Base-by-base conservation (phyloP, 2,888 invertebrate species). In the Brachynemurus nebulosus region DNA sequence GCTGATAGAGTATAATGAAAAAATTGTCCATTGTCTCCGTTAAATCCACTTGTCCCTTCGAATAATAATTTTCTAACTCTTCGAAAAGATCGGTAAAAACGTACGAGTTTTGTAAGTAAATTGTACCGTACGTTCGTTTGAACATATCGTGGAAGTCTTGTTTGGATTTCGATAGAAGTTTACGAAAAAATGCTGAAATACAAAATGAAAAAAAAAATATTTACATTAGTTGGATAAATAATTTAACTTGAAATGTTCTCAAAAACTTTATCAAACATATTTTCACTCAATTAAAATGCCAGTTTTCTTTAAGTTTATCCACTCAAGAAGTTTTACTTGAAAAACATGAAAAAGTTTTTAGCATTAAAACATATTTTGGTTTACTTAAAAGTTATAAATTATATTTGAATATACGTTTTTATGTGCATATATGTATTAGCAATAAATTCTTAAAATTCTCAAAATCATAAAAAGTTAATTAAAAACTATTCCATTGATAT, bases 91-190 rank as follows among this genome's bases (percentile, higher is more conserved):
- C 85, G 50, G 84, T 82, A 68, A 96, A 96, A 38, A 96, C 86
- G 59, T 86, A 83, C 9, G 92, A 78, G 65, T 96, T 91, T 60
- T 90, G 85, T 60, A 93, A 85, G 70, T 96, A 96, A 55, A 95
- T 79, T 64, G 90, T 80, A 44, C 95, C 95, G 68, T 96, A 96
- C 0, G 95, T 96, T 53, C 80, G 76, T 59, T 86, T 85, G 71
- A 95, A 96, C 95, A 96, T 95, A 50, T 80, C 78, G 67, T 96
- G 90, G 64, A 96, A 90, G 60, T 86, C 90, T 52, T 73, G 74
- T 55, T 86, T 82, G 17, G 92, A 89, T 52, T 80, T 78, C 54
- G 76, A 72, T 63, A 95, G 70, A 56, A 95, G 74, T 52, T 84
- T 80, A 55, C 79, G 79, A 73, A 95, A 95, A 66, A 86, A 84